Evolutionary conservation across 2,113 vertebrate species (phyloP).

Genomic region (Numenius arquata): DNA sequence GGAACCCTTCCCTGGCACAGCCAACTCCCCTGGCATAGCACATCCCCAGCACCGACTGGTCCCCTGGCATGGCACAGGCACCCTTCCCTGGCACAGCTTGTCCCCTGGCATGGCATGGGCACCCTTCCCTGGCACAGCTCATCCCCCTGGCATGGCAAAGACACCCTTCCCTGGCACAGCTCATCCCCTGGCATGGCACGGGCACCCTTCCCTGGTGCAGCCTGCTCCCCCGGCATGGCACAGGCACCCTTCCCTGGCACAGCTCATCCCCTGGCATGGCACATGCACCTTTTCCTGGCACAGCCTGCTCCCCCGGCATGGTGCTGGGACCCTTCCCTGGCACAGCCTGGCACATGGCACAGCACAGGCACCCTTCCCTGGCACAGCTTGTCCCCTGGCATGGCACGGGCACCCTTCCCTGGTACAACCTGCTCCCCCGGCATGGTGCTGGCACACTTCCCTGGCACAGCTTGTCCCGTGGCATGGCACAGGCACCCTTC

Average conservation of each 20-base stretch:
- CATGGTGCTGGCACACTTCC: not conserved
- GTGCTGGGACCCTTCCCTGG: not conserved
- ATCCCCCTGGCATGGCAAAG: not conserved
- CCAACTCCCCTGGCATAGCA: not conserved
- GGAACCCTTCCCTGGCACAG: not conserved
- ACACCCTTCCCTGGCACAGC: no score
- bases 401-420: no score
- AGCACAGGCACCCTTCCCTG: no score
- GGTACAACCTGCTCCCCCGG: not conserved
- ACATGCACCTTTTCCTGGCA: not conserved
- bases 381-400: no score
- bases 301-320: not conserved
- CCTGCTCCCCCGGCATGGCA: not conserved
- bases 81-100: not conserved
- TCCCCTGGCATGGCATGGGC: no score
- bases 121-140: not conserved
- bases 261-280: not conserved
- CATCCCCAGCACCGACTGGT: not conserved
- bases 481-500: no score
- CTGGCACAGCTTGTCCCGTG: not conserved
- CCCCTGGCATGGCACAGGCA: not conserved
- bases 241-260: not conserved
- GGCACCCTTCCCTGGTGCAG: not conserved
- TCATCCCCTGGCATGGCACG: not conserved
- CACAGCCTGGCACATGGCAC: not conserved